A percentile compares a stretch with the other conserved stretches of the same genome.
Conservation (phyloP, 2,888 invertebrate species). For the Synergus umbraculus region DNA sequence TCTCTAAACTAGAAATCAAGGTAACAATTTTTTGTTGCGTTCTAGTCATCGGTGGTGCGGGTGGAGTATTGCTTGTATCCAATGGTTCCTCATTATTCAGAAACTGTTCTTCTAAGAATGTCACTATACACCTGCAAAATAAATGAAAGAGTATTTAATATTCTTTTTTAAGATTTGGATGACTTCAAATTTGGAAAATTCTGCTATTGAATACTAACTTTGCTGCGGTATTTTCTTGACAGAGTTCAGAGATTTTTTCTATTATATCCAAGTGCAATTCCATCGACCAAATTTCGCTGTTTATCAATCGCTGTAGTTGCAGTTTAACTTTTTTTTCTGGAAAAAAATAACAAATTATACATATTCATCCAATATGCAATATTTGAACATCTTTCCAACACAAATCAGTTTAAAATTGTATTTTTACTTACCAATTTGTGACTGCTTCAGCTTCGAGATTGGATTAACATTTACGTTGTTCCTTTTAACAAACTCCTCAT, state of each 20-base stretch:
- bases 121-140: constrained; percentile 64
- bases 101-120: constrained; percentile 55
- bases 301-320: constrained; percentile 60
- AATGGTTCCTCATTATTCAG: constrained; percentile 63
- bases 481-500: background rate
- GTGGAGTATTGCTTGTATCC: constrained; percentile 74
- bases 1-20: constrained; percentile 73
- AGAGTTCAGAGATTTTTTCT: constrained; percentile 55
- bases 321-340: constrained; percentile 61
- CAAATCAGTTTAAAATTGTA: background rate
- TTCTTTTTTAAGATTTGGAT: background rate
- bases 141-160: constrained; percentile 22
- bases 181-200: constrained; percentile 5
- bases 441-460: background rate
- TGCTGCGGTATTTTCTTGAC: constrained; percentile 60
- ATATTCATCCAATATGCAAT: too few species aligned
- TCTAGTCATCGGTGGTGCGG: constrained; percentile 77
- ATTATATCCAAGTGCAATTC: constrained; percentile 59
- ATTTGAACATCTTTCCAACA: too few species aligned
- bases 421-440: background rate
- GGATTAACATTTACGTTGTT: background rate
- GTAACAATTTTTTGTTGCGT: constrained; percentile 75
- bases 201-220: constrained; percentile 59
- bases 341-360: constrained; percentile 45
- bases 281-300: constrained; percentile 62